A percentile compares a stretch with the other conserved stretches of the same genome.
Conservation (phyloP, 2,888 invertebrate genomes). For the Diachrysia chrysitis region DNA sequence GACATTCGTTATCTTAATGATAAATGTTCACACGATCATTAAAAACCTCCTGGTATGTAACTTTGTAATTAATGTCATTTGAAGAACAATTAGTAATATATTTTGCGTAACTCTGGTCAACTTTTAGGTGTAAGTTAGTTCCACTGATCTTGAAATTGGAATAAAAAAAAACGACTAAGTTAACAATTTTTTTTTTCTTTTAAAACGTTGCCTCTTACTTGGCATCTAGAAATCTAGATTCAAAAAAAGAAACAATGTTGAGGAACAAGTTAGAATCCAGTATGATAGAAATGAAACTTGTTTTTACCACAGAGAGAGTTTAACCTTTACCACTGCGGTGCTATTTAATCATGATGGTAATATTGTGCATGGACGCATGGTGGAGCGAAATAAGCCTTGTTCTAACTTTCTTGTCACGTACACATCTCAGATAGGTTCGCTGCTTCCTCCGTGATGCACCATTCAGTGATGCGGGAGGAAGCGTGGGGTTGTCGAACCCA, state of each 20-base stretch:
- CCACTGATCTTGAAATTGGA: constrained; percentile 24
- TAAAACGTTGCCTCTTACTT: background rate
- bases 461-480: constrained; percentile 38
- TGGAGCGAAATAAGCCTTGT: constrained; percentile 22
- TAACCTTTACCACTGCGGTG: constrained; percentile 54
- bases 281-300: constrained; percentile 48
- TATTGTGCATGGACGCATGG: constrained; percentile 32
- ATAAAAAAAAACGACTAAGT: background rate
- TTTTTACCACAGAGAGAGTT: constrained; percentile 55
- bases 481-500: constrained; percentile 61
- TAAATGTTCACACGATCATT: constrained; percentile 55
- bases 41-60: constrained; percentile 35
- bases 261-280: constrained; percentile 35
- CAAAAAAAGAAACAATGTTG: constrained; percentile 26
- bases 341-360: constrained; percentile 52
- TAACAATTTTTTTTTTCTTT: background rate
- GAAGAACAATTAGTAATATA: constrained; percentile 24
- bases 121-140: constrained; percentile 5
- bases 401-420: constrained; percentile 53
- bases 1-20: constrained; percentile 41
- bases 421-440: constrained; percentile 38
- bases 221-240: constrained; percentile 3
- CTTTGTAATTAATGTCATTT: constrained; percentile 49
- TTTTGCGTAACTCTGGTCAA: constrained; percentile 33
- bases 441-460: constrained; percentile 43